Evolutionary conservation across 2,113 vertebrate species (phyloP).

Genomic region (Brachirus orientalis): DNA sequence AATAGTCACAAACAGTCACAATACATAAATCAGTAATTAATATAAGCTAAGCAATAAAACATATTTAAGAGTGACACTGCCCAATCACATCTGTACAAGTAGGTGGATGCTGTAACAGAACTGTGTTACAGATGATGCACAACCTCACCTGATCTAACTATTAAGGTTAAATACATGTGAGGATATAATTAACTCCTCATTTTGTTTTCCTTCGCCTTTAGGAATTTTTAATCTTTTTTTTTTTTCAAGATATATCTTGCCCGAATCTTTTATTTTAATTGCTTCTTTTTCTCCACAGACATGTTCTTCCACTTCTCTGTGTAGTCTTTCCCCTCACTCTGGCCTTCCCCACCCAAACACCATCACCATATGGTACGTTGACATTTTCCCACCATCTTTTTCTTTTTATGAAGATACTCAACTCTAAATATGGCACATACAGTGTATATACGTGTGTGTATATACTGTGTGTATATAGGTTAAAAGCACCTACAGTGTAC

Average conservation of each 20-base stretch:
- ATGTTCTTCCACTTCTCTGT: slow-evolving; percentile 42
- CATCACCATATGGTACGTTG: slow-evolving; percentile 55
- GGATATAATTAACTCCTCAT: slow-evolving; percentile 14
- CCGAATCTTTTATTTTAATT: too few relatives aligned
- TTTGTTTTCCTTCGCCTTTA: neutral
- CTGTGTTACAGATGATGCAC: neutral
- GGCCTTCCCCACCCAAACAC: slow-evolving; percentile 41
- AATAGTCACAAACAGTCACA: too few relatives aligned
- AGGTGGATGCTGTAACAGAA: neutral
- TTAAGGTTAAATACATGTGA: slow-evolving; percentile 19
- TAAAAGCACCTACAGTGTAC: too few relatives aligned
- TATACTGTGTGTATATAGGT: neutral
- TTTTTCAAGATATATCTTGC: too few relatives aligned
- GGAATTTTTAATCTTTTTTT: too few relatives aligned
- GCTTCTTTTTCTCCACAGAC: slow-evolving; percentile 53
- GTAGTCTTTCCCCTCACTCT: slow-evolving; percentile 53
- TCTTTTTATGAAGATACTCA: neutral
- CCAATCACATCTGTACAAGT: neutral
- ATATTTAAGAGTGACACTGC: too few relatives aligned
- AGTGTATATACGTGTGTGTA: too few relatives aligned
- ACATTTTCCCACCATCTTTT: slow-evolving; percentile 1
- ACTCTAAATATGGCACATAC: neutral
- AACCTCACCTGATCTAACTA: too few relatives aligned
- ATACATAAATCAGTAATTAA: too few relatives aligned
- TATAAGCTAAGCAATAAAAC: too few relatives aligned